Conservation (phyloP, 2,113 vertebrate species). For the Oncorhynchus clarkii region DNA sequence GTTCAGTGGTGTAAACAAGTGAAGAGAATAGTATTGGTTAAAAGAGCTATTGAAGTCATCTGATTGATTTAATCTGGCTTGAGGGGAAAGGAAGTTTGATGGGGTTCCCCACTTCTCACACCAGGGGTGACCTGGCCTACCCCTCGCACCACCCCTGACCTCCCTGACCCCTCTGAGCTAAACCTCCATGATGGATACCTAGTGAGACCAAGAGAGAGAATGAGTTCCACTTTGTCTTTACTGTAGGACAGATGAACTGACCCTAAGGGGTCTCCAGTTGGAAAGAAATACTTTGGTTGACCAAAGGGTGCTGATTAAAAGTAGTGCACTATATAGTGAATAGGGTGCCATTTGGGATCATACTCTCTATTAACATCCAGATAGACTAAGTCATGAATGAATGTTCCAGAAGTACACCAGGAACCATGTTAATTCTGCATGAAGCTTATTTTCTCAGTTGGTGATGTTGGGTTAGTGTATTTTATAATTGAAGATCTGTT, state of each 20-base stretch:
- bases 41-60: conserved; percentile 51
- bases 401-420: background rate
- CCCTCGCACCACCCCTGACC: conserved; percentile 7
- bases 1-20: conserved; percentile 52
- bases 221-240: background rate
- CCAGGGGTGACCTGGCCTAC: conserved; percentile 15
- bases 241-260: background rate
- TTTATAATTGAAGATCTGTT: background rate
- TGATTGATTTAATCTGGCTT: conserved; percentile 61
- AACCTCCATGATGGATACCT: background rate
- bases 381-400: background rate
- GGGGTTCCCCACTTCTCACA: conserved; percentile 1
- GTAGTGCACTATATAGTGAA: too few relatives aligned
- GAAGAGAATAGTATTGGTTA: conserved; percentile 52
- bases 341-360: background rate
- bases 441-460: background rate
- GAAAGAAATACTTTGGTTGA: too few relatives aligned
- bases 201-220: background rate
- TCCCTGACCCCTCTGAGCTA: background rate
- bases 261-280: too few relatives aligned
- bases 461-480: background rate
- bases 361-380: background rate
- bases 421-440: background rate
- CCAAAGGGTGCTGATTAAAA: background rate
- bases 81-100: conserved; percentile 48